phyloP scores from a whole-genome alignment of 1,140 invertebrate species.

The Nylanderia fulva region DNA sequence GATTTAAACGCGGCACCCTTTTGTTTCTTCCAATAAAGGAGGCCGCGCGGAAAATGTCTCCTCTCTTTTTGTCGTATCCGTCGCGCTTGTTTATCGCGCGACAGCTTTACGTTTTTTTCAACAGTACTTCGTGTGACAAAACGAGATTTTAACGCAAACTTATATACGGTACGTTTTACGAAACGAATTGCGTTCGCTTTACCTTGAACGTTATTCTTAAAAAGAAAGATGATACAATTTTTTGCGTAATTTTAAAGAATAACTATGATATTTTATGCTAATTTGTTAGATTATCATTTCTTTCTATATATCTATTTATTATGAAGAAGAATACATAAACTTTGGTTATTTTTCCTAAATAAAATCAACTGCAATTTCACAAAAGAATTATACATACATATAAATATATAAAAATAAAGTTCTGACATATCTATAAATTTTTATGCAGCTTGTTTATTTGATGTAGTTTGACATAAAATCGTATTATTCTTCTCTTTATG shows the following conservation, averaged over 20 bases:
- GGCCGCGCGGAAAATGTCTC: neutral
- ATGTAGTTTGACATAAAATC: neutral
- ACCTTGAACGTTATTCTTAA: neutral
- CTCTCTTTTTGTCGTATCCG: neutral
- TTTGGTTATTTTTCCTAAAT: neutral
- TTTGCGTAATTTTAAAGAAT: neutral
- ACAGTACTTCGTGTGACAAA: neutral
- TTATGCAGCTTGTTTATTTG: neutral
- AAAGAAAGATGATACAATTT: neutral
- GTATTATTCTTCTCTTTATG: neutral
- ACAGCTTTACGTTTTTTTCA: slow-evolving; percentile 24
- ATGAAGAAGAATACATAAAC: neutral
- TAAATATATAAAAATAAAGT: neutral
- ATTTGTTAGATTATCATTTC: too few relatives aligned
- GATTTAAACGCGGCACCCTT: slow-evolving; percentile 7
- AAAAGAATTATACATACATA: neutral
- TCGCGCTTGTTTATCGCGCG: slow-evolving; percentile 35
- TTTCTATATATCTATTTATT: too few relatives aligned
- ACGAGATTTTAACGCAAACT: neutral
- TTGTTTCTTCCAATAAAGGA: slow-evolving; percentile 3
- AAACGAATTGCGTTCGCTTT: neutral
- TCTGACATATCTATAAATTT: slow-evolving; percentile 2
- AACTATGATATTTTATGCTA: neutral
- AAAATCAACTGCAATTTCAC: neutral
- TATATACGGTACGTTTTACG: neutral